Conservation (phyloP, 2,888 invertebrate genomes). For the Scaptomyza flava region DNA sequence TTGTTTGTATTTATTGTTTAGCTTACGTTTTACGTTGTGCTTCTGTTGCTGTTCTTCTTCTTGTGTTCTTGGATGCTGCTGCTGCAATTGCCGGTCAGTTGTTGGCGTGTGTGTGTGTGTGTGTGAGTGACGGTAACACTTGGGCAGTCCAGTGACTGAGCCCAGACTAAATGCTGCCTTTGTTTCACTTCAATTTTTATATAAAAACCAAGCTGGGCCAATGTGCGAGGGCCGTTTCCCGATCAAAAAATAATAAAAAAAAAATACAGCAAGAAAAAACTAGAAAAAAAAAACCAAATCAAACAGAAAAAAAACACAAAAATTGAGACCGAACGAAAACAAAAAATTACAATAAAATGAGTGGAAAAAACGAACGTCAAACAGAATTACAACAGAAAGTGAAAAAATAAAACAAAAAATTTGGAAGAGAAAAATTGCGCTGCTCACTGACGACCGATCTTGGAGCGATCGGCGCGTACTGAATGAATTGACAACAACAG, state of each 20-base stretch:
- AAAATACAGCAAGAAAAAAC: conserved; percentile 29
- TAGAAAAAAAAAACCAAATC: conserved; percentile 27
- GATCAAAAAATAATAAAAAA: conserved; percentile 40
- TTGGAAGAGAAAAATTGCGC: conserved; percentile 68
- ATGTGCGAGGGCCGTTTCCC: conserved; percentile 59
- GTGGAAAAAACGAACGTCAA: conserved; percentile 21
- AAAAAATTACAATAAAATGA: conserved; percentile 19
- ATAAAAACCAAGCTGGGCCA: conserved; percentile 57
- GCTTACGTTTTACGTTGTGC: conserved; percentile 45
- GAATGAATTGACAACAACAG: conserved; percentile 71
- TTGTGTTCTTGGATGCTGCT: conserved; percentile 25
- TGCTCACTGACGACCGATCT: conserved; percentile 76
- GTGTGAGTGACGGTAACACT: conserved; percentile 51
- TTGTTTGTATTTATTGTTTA: conserved; percentile 19
- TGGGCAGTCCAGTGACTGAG: conserved; percentile 60
- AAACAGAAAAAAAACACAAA: conserved; percentile 35
- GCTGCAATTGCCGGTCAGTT: conserved; percentile 56
- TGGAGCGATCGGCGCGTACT: conserved; percentile 73
- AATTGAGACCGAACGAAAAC: conserved; percentile 42
- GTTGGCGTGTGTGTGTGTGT: conserved; percentile 16
- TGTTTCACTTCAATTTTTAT: conserved; percentile 77
- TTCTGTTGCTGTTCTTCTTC: conserved; percentile 20
- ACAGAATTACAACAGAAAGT: conserved; percentile 63
- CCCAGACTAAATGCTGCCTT: conserved; percentile 74
- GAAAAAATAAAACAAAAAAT: conserved; percentile 42